phyloP scores from a whole-genome alignment of 1,140 invertebrate species.

The Melanaphis sacchari region DNA sequence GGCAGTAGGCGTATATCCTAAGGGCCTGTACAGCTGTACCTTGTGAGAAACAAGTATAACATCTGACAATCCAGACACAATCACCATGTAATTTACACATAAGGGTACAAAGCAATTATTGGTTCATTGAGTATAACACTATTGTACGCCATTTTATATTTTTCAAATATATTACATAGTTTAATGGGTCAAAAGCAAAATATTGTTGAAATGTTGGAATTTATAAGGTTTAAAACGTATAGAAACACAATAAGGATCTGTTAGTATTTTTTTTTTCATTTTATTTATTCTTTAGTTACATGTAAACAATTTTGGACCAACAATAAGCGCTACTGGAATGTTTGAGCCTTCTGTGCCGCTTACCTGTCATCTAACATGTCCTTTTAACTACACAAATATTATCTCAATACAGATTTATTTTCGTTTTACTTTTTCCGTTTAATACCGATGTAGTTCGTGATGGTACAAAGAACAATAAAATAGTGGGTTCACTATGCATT shows the following conservation, averaged over 20 bases:
- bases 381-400: constrained; percentile 55
- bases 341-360: neutral
- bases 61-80: constrained; percentile 39
- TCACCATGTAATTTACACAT: constrained; percentile 42
- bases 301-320: constrained; percentile 16
- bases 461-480: constrained; percentile 49
- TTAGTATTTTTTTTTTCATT: neutral
- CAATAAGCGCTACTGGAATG: constrained; percentile 47
- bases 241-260: constrained; percentile 17
- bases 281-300: neutral
- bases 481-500: constrained; percentile 30
- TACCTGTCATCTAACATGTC: constrained; percentile 51
- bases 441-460: constrained; percentile 35
- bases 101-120: constrained; percentile 21
- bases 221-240: neutral
- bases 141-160: constrained; percentile 20
- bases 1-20: constrained; percentile 27
- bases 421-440: neutral
- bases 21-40: neutral
- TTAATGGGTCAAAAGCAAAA: constrained; percentile 26
- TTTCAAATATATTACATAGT: neutral
- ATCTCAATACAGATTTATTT: constrained; percentile 30
- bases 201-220: constrained; percentile 25
- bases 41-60: constrained; percentile 44
- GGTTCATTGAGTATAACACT: neutral